phyloP scores from a whole-genome alignment of 2,888 invertebrate species.

The Aphidoletes aphidimyza region DNA sequence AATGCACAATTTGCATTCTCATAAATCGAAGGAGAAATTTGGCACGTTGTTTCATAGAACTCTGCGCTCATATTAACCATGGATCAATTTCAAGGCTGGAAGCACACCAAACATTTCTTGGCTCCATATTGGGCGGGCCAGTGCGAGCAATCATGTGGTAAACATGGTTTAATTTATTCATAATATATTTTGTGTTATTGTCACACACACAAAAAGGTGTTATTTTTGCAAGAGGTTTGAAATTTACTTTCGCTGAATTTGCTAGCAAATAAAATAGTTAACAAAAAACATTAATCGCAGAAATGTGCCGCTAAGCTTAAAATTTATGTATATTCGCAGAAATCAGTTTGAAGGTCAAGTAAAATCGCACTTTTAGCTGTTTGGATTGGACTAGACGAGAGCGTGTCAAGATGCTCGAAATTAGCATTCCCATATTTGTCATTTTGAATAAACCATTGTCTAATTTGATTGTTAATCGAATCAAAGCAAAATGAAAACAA shows the following conservation, averaged over 20 bases:
- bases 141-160: not conserved
- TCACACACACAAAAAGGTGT: not conserved
- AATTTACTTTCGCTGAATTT: not conserved
- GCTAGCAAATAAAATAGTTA: not conserved
- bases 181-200: not conserved
- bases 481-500: constrained; percentile 19
- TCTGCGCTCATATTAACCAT: too few species aligned
- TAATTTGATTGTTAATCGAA: not conserved
- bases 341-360: constrained; percentile 9
- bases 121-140: too few species aligned
- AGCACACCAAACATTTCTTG: too few species aligned
- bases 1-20: not conserved
- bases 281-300: not conserved
- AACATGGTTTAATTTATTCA: not conserved
- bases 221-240: not conserved
- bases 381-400: not conserved
- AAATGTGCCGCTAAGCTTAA: not conserved
- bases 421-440: constrained; percentile 29
- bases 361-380: not conserved
- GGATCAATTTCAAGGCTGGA: too few species aligned
- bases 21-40: not conserved
- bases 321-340: constrained; percentile 11
- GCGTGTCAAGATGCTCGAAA: not conserved
- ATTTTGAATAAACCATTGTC: not conserved
- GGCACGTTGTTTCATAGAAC: not conserved